Evolutionary conservation across 1,140 invertebrate species (phyloP).

Genomic region (Lepidotrigona ventralis): DNA sequence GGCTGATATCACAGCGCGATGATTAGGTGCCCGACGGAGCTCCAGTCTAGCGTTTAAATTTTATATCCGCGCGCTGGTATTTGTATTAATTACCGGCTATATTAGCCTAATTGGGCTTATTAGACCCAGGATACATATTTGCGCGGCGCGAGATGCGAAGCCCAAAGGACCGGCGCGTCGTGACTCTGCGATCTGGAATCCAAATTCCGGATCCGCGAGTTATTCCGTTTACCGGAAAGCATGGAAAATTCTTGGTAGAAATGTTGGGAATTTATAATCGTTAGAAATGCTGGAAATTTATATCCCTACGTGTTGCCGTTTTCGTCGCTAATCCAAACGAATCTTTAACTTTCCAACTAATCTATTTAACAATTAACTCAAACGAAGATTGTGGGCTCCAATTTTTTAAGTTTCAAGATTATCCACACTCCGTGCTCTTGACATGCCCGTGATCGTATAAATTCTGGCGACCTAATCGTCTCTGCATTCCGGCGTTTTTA

Average conservation of each 20-base stretch:
- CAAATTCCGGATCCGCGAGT: neutral
- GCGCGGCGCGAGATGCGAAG: conserved; percentile 23
- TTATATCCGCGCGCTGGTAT: conserved; percentile 19
- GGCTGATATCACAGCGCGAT: neutral
- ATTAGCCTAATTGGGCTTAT: conserved; percentile 41
- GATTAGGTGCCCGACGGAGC: conserved; percentile 11
- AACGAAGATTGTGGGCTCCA: no score
- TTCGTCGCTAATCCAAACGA: neutral
- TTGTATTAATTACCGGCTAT: conserved; percentile 43
- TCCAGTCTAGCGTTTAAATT: conserved; percentile 17
- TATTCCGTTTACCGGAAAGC: neutral
- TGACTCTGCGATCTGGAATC: neutral
- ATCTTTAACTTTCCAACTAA: neutral
- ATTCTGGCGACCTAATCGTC: no score
- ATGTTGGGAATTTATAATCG: neutral
- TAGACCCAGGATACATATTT: conserved; percentile 42
- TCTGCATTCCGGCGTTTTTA: no score
- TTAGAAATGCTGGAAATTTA: neutral
- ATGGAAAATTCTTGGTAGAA: neutral
- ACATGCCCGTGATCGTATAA: no score
- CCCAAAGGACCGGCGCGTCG: conserved; percentile 24
- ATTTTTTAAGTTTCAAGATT: no score
- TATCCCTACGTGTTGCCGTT: neutral
- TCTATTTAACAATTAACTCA: no score
- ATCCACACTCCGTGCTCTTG: no score